Base-by-base conservation (phyloP, 2,888 invertebrate species). In the Hydrotaea cyrtoneurina region DNA sequence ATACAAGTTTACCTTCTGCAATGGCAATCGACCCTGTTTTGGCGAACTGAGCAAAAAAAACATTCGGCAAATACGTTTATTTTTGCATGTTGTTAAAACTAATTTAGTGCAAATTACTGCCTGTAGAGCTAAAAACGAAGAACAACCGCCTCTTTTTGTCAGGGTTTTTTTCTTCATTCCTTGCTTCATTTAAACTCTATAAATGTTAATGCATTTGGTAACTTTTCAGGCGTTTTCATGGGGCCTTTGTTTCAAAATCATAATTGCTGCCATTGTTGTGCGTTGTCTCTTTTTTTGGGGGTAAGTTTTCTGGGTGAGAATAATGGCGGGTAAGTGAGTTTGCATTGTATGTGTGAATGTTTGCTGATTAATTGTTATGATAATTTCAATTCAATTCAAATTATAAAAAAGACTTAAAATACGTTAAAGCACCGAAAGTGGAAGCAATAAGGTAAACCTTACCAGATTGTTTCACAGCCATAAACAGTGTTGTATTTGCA, bases 81-180 rank as follows among this genome's bases (percentile, higher is more conserved):
- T 53, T n/a, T 2, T 17, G 17, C 13, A 13, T 8, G 19, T 55
- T 11, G 11, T 55, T 55, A 19, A 55, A 55, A 55, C 55, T 55
- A 55, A 55, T 55, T 55, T 55, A 55, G 55, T 55, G 55, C 21
- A 55, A 55, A 55, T 55, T 55, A 55, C 21, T 21, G 55, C 19
- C 10, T 21, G 53, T 55, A 11, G 2, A 19, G 2, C 8, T 17
- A 53, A 53, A 53, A 0, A 17, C 17, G 31, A n/a, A n/a, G 55
- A 19, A 55, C 21, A 55, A 21, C 19, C 53, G n/a, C 4, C 55
- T 21, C 17, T 55, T 55, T 53, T 55, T 55, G 11, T 39, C 1
- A n/a, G n/a, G n/a, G n/a, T n/a, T 39, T 39, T 39, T 10, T 39
- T 39, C 31, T 31, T 31, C 7, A 31, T 31, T 31, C 31, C 31